Conservation (phyloP, 2,888 invertebrate genomes). For the Fabriciana adippe region DNA sequence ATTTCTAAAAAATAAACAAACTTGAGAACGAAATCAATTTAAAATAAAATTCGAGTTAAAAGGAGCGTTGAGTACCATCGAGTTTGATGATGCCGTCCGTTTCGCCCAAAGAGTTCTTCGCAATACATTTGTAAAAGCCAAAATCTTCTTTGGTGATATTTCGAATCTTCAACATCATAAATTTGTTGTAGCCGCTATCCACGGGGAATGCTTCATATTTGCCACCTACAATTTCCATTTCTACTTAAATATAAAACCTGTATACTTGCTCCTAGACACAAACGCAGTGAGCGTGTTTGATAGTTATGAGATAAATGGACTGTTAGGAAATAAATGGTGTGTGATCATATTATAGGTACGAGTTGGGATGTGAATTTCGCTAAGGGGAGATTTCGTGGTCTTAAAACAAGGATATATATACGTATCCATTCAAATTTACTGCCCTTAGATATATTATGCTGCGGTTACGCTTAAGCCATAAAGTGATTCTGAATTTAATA, state of each 20-base stretch:
- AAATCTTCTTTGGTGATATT: constrained; percentile 91
- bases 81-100: constrained; percentile 95
- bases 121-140: constrained; percentile 94
- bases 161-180: constrained; percentile 95
- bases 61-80: constrained; percentile 85
- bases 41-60: constrained; percentile 27
- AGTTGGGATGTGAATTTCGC: constrained; percentile 27
- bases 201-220: constrained; percentile 94
- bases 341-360: constrained; percentile 35
- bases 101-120: constrained; percentile 94
- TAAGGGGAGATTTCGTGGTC: constrained; percentile 38
- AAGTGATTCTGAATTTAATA: constrained; percentile 1
- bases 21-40: constrained; percentile 21
- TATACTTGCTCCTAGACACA: constrained; percentile 34
- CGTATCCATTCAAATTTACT: constrained; percentile 37
- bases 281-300: constrained; percentile 29
- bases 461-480: constrained; percentile 21
- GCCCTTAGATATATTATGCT: constrained; percentile 34
- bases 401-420: constrained; percentile 29
- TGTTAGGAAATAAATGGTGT: constrained; percentile 39
- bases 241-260: constrained; percentile 81
- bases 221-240: constrained; percentile 89
- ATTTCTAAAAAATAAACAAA: constrained; percentile 83
- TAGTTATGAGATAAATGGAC: constrained; percentile 38
- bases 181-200: constrained; percentile 94